Evolutionary conservation across 1,140 invertebrate genomes (phyloP), one percentile per base, ranked within the genome.

Genomic region (Bombus consobrinus): DNA sequence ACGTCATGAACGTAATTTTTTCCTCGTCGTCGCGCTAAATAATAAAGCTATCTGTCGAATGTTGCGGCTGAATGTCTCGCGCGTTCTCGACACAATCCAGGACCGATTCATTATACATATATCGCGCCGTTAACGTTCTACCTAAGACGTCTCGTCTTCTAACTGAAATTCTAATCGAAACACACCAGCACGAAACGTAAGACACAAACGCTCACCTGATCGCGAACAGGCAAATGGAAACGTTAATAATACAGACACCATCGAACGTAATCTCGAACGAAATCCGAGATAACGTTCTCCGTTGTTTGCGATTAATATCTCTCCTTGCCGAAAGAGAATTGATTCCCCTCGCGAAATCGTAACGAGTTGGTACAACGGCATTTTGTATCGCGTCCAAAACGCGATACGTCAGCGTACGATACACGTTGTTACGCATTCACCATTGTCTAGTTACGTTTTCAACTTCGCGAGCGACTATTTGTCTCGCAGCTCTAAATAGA

Each of bases 191-290:
- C 8, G 82, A 57, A 71, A 59, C 18, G 39, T 43, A 68, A 59
- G 47, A 68, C 81, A n/a, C 43, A 9, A 9, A 10, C n/a, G 39
- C 22, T 57, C 43, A 15, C 43, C 81, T 18, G 3, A 32, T 57
- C 32, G 62, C n/a, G 25, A 43, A 47, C 22, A 32, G 2, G 53
- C 57, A 75, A 41, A 75, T 47, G 71, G 57, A 47, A 82, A 47
- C 64, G 32, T 83, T 83, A 78, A 78, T 83, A 83, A 78, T 83
- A 59, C 53, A 82, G 34, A 75, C 47, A 66, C n/a, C 57, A 15
- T 83, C 25, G 28, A 83, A 64, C 34, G 18, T 76, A 77, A 83
- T 77, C 81, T n/a, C 37, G 8, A 28, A 28, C 47, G 8, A 41
- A 28, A 62, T 22, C 41, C n/a, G 37, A 47, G 41, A 69, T 69